Conservation (phyloP, 2,113 vertebrate species). For the Struthidea cinerea region DNA sequence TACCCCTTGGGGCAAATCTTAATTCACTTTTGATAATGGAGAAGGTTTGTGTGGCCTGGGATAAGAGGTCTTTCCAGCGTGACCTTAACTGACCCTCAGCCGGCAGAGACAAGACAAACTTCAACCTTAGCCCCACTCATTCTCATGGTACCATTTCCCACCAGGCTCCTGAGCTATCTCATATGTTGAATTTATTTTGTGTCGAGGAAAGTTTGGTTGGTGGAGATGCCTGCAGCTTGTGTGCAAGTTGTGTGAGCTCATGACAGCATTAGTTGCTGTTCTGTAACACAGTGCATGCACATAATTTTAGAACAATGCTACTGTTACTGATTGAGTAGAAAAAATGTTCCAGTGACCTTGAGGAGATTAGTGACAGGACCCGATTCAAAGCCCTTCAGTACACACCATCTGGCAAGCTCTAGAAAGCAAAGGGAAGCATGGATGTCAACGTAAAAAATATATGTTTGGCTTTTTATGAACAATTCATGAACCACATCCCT, state of each 20-base stretch:
- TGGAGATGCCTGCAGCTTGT: neutral
- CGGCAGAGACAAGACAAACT: neutral
- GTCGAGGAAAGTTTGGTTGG: neutral
- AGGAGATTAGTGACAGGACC: neutral
- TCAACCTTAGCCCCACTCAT: rapidly evolving
- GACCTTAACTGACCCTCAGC: neutral
- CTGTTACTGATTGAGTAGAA: neutral
- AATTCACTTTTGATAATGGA: neutral
- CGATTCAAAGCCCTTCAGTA: neutral
- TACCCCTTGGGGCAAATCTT: neutral
- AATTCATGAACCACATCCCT: neutral
- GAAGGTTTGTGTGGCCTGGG: neutral
- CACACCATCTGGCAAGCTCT: neutral
- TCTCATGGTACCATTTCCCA: neutral
- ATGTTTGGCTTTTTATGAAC: neutral
- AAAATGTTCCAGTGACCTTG: neutral
- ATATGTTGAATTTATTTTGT: neutral
- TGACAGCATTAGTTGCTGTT: neutral
- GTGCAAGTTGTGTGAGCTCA: neutral
- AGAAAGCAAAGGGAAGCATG: neutral
- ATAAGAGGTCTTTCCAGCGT: neutral
- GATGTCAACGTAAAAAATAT: neutral
- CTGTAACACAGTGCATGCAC: neutral
- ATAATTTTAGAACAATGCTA: neutral
- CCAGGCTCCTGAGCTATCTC: neutral